Percentiles rank a stretch among this genome's conserved stretches.
Evolutionary conservation across 2,113 vertebrate species (phyloP).

Genomic region (Brachirus orientalis): DNA sequence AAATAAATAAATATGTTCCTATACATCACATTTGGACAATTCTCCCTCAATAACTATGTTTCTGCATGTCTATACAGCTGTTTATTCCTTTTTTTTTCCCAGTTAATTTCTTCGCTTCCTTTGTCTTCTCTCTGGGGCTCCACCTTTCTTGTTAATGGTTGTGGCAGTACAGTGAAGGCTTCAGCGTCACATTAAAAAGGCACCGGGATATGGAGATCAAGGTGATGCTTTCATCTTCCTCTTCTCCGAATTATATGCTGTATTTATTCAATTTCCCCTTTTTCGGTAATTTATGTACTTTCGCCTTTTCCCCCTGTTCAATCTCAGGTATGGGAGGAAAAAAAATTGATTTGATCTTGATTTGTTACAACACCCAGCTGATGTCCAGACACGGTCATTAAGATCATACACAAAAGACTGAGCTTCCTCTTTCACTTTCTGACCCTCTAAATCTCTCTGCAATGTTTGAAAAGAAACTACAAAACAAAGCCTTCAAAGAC

Average conservation of each 20-base stretch:
- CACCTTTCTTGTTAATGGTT: slow-evolving; percentile 10
- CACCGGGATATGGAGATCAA: slow-evolving; percentile 52
- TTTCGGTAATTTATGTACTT: slow-evolving; percentile 34
- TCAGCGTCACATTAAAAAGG: slow-evolving; percentile 56
- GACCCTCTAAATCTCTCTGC: slow-evolving; percentile 22
- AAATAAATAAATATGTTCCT: no score
- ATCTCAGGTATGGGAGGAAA: no score
- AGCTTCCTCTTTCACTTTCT: slow-evolving; percentile 12
- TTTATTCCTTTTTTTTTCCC: no score
- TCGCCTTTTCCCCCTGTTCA: no score
- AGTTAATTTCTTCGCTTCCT: background rate
- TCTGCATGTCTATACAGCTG: no score
- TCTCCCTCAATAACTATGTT: no score
- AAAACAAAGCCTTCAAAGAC: slow-evolving; percentile 51
- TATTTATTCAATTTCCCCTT: slow-evolving; percentile 56
- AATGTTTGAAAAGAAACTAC: slow-evolving; percentile 12
- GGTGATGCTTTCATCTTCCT: no score
- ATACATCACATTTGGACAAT: no score
- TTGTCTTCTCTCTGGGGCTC: background rate
- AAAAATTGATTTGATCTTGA: no score
- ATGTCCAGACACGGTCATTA: no score
- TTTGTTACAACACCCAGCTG: no score
- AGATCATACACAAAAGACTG: slow-evolving; percentile 15
- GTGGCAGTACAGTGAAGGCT: slow-evolving; percentile 42
- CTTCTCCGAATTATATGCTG: slow-evolving; percentile 67